Evolutionary conservation across 2,113 vertebrate genomes (phyloP).

Genomic region (Ailuropoda melanoleuca): DNA sequence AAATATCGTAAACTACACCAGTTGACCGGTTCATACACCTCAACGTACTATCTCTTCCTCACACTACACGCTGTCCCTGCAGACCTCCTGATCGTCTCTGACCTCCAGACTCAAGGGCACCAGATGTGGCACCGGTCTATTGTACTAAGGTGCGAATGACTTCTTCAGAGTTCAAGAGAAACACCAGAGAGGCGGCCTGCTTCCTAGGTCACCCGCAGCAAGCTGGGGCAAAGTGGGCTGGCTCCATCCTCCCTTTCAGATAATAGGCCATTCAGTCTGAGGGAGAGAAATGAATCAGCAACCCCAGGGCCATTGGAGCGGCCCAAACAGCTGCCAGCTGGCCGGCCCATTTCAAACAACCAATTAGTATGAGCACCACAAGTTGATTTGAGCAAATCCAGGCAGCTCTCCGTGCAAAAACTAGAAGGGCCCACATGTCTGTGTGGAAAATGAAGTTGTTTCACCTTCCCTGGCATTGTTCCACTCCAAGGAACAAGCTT

Average conservation of each 20-base stretch:
- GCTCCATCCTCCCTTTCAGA: slow-evolving; percentile 68
- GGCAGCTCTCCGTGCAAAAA: slow-evolving; percentile 76
- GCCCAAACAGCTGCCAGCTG: slow-evolving; percentile 58
- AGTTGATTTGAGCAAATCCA: slow-evolving; percentile 69
- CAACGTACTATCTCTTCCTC: background rate
- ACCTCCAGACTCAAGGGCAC: background rate
- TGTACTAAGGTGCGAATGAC: background rate
- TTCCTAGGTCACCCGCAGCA: background rate
- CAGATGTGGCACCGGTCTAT: background rate
- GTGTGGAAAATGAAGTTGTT: slow-evolving; percentile 84
- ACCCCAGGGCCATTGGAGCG: slow-evolving; percentile 56
- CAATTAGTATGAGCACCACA: slow-evolving; percentile 49
- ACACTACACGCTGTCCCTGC: background rate
- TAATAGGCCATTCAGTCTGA: slow-evolving; percentile 68
- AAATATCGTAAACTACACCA: background rate
- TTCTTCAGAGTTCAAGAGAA: background rate
- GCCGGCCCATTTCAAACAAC: slow-evolving; percentile 44
- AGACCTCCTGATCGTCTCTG: background rate
- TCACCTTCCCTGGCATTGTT: slow-evolving; percentile 81
- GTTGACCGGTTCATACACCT: background rate
- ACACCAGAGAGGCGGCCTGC: accelerated
- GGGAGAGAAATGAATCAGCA: slow-evolving; percentile 71
- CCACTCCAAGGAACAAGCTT: slow-evolving; percentile 84
- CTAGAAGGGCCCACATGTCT: slow-evolving; percentile 80
- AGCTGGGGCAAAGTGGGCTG: slow-evolving; percentile 60